Evolutionary conservation across 2,113 vertebrate species (phyloP).

Genomic region (Sturnira hondurensis): DNA sequence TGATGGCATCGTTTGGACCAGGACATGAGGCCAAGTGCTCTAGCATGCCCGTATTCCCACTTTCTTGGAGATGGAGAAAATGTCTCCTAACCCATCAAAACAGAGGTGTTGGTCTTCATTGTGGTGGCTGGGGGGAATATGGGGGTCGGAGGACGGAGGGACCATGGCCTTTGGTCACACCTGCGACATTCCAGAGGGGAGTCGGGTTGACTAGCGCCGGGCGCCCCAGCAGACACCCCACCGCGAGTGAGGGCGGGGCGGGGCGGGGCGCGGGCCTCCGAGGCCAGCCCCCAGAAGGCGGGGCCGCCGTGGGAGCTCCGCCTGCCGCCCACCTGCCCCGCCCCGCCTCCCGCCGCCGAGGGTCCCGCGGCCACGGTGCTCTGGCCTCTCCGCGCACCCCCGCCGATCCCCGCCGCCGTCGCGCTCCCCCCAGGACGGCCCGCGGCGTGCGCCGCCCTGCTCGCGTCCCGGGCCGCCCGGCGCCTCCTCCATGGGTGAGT

Average conservation of each 20-base stretch:
- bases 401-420: not conserved
- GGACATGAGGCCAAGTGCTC: not conserved
- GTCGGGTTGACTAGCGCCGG: not conserved
- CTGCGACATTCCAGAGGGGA: not conserved
- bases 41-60: not conserved
- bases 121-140: not conserved
- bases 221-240: not conserved
- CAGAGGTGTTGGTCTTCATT: not conserved
- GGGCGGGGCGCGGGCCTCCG: not conserved
- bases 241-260: not conserved
- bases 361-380: not conserved
- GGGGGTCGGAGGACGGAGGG: not conserved
- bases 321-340: constrained; percentile 62
- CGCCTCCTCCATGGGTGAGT: constrained; percentile 67
- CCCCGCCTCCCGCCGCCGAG: constrained; percentile 28
- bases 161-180: not conserved
- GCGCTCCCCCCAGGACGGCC: not conserved
- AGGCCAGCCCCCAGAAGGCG: not conserved
- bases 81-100: not conserved
- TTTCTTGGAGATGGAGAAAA: not conserved
- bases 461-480: not conserved
- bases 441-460: not conserved
- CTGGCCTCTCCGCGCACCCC: not conserved
- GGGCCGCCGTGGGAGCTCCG: not conserved
- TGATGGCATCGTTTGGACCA: not conserved